These are phyloP conservation scores for Leptodactylus fuscus DNA, from an alignment of 2,113 vertebrate species.

Conservation along the genomic window DNA sequence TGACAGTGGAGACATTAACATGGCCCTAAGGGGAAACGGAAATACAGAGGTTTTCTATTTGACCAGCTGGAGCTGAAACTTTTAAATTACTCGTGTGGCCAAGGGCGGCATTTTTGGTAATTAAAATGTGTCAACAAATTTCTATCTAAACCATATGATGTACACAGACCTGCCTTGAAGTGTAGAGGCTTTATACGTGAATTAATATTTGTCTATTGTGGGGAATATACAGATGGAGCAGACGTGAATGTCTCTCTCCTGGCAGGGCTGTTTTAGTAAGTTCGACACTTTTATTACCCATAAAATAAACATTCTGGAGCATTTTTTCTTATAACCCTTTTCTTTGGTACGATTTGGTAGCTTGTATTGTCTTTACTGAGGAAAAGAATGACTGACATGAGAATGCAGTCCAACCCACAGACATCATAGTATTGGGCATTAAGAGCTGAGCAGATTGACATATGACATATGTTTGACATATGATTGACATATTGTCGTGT, in stretches of 20 bases:
- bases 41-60: constrained; percentile 1
- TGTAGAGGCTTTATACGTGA: neutral
- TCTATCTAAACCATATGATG: neutral
- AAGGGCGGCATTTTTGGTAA: neutral
- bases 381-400: no score
- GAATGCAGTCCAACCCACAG: no score
- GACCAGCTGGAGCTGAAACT: neutral
- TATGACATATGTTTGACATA: no score
- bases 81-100: neutral
- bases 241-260: neutral
- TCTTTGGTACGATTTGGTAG: no score
- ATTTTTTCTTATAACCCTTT: no score
- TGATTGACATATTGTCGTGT: no score
- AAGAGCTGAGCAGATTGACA: no score
- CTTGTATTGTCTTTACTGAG: no score
- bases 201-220: neutral
- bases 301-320: no score
- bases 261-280: no score
- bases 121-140: neutral
- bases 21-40: neutral
- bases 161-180: neutral
- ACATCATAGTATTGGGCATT: no score
- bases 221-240: neutral
- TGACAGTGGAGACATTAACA: neutral
- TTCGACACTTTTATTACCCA: no score